Percentiles rank a stretch among this genome's conserved stretches.
Evolutionary conservation across 1,140 invertebrate species (phyloP).

Genomic region (Branchinecta lindahli): DNA sequence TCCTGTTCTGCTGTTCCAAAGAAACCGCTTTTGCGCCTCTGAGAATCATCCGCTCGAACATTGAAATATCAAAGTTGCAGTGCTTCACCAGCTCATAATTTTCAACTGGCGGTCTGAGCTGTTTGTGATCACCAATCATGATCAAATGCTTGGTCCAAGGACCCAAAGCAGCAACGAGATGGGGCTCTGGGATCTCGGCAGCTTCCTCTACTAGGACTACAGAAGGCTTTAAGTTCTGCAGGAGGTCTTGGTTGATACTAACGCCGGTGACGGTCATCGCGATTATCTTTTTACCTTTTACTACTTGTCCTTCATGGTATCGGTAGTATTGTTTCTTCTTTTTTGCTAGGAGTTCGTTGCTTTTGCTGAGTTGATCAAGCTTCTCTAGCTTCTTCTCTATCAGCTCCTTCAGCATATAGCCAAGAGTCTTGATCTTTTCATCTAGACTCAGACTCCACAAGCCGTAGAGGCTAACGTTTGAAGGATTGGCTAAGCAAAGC

Average conservation of each 20-base stretch:
- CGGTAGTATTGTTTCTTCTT: slow-evolving; percentile 13
- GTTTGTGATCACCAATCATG: slow-evolving; percentile 30
- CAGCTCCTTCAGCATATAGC: not conserved
- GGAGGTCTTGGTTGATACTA: slow-evolving; percentile 28
- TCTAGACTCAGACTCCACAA: slow-evolving; percentile 13
- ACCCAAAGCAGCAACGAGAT: slow-evolving; percentile 32
- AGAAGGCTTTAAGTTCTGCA: slow-evolving; percentile 29
- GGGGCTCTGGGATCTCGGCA: slow-evolving; percentile 36
- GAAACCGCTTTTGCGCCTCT: slow-evolving; percentile 20
- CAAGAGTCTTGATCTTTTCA: slow-evolving; percentile 14
- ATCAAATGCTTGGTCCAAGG: slow-evolving; percentile 32
- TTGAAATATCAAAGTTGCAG: slow-evolving; percentile 26
- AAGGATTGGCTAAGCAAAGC: not conserved
- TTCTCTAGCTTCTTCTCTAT: slow-evolving; percentile 11
- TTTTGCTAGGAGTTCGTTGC: not conserved
- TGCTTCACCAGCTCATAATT: slow-evolving; percentile 23
- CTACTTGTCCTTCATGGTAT: slow-evolving; percentile 9
- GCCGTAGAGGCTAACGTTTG: not conserved
- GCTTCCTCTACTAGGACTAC: slow-evolving; percentile 36
- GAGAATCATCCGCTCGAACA: slow-evolving; percentile 28
- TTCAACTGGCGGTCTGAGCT: slow-evolving; percentile 25
- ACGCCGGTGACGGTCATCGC: slow-evolving; percentile 39
- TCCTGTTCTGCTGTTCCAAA: slow-evolving; percentile 21
- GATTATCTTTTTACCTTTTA: slow-evolving; percentile 24
- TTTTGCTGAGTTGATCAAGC: too few species aligned